Evolutionary conservation across 2,797 vertebrate genomes (phyloP), one percentile per base, ranked within the genome.

Genomic region (Muscicapa striata): DNA sequence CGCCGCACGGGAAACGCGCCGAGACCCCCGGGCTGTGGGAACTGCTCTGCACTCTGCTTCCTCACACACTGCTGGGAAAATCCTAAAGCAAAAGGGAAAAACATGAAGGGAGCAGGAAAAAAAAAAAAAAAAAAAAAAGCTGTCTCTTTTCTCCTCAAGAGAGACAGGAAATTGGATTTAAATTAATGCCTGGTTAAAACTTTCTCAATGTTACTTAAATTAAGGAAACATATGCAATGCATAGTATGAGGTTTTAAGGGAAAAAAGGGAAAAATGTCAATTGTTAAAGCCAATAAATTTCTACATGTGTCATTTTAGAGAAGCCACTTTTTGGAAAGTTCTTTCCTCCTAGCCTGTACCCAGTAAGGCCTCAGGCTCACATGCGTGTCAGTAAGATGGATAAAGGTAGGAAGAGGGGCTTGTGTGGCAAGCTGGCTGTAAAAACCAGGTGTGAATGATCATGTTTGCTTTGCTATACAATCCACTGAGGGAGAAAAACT

Each of bases 21-120:
- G 90, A 94, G 94, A 74, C 92, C 94, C 93, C 93, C 86, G 59
- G 93, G 22, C 96, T 93, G 94, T 94, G 96, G 94, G 94, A 97
- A 94, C 90, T 2, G 49, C 55, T 80, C 84, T 30, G 90, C 84
- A 43, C 78, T 27, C 68, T 27, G 72, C 93, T 97, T 97, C 97
- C 96, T 97, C 93, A 87, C 93, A 93, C 77, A 59, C 38, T 66
- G 54, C 32, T 74, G 89, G 93, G 86, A 95, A 93, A 85, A 84
- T 13, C 18, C 18, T 68, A 51, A 63, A 68, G 69, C 36, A 64
- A 67, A 59, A 27, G 52, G 6, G 9, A 22, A 40, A 59, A 57
- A 68, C 66, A 27, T 15, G 2, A 27, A 19, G 13, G 36, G 29
- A 19, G 34, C 10, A 1, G 10, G 15, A 29, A 52, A 52, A 41